Base-by-base conservation (phyloP, 2,888 invertebrate species). In the Sclerodermus sp. region DNA sequence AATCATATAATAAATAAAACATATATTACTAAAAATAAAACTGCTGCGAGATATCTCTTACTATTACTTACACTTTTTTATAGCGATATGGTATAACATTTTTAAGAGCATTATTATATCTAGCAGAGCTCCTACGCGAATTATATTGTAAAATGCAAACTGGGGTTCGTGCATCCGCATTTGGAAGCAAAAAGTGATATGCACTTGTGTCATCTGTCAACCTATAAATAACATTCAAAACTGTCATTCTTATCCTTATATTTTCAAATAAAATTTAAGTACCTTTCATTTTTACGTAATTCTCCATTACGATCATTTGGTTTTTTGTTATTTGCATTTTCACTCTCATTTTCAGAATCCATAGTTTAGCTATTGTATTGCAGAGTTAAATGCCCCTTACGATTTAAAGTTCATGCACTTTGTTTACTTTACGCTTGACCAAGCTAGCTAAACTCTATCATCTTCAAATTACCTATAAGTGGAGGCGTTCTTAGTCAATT, bases 1-100 rank as follows among this genome's bases (percentile, higher is more conserved):
- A 34, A n/a, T 4, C 4, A 34, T 34, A 34, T 8, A 4, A 34
- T 8, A 29, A 18, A 8, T 34, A 34, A n/a, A 15, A 30, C 23
- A 36, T 30, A 8, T 15, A 6, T 37, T 23, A 13, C 18, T n/a
- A 45, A 43, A 23, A 9, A 13, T 10, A 32, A 12, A 14, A 17
- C 13, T 40, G 12, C 13, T 34, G 12, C 6, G 10, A n/a, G 34
- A 23, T n/a, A n/a, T n/a, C n/a, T n/a, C n/a, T n/a, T n/a, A n/a
- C n/a, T n/a, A n/a, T 47, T 48, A 64, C 65, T 31, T 61, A 73
- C 73, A 53, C 52, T 17, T 54, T 56, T 13, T 60, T 57, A 2
- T 42, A 49, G 2, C 74, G 71, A 46, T 74, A 40, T 1, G 76
- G 75, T 49, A 75, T 71, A 30, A 74, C 64, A 54, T 71, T 72